These are phyloP conservation scores for Drosophila cyrtoloma DNA, from an alignment of 2,888 invertebrate genomes.

Conservation along the genomic window DNA sequence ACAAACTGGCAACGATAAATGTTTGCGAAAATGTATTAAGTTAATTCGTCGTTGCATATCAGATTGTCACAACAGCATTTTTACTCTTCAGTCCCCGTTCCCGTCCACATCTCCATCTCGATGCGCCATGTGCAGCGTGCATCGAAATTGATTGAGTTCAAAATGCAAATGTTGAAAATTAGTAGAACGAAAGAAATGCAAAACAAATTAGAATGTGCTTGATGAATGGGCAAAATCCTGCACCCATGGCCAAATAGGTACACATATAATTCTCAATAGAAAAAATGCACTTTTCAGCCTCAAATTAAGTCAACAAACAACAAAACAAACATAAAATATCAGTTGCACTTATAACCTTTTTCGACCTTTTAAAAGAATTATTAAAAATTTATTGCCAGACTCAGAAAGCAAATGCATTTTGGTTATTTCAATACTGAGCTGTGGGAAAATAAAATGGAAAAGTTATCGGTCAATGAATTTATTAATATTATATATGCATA, in stretches of 20 bases:
- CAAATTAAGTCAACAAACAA: background rate
- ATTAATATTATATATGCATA: background rate
- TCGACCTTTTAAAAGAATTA: background rate
- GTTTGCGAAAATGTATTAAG: conserved; percentile 45
- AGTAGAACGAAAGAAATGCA: conserved; percentile 15
- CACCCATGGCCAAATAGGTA: background rate
- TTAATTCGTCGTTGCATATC: conserved; percentile 54
- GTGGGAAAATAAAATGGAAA: background rate
- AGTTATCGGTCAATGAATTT: background rate
- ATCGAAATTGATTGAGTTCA: conserved; percentile 28
- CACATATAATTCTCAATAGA: background rate
- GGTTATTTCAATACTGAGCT: background rate
- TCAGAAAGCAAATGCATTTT: background rate
- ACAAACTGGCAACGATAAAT: conserved; percentile 32
- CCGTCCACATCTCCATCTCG: background rate
- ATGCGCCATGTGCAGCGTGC: conserved; percentile 3
- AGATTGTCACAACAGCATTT: conserved; percentile 11
- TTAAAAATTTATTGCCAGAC: background rate
- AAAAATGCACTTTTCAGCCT: background rate
- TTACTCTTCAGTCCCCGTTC: background rate
- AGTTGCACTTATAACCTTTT: background rate
- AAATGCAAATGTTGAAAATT: conserved; percentile 42
- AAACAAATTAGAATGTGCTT: background rate
- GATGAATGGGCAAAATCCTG: background rate
- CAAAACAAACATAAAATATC: background rate